phyloP scores from a whole-genome alignment of 2,888 invertebrate genomes.

The Pandemis corylana region DNA sequence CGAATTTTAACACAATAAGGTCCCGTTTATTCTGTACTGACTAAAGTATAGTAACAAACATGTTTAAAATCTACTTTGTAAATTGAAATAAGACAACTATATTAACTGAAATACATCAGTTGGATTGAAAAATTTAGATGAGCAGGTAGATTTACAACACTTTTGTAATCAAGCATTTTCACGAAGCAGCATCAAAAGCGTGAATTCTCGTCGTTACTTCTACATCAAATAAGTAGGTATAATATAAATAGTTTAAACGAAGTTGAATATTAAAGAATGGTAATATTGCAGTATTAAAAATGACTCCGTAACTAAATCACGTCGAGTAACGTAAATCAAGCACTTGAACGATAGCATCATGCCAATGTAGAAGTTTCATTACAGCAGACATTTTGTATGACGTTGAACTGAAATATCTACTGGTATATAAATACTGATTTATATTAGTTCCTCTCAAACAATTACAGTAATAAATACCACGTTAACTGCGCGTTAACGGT shows the following conservation, averaged over 20 bases:
- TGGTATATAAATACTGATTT: background rate
- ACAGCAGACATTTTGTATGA: background rate
- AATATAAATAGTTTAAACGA: too few species aligned
- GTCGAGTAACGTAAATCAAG: slow-evolving; percentile 1
- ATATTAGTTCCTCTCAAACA: background rate
- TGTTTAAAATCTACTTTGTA: slow-evolving; percentile 33
- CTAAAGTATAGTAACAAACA: slow-evolving; percentile 7
- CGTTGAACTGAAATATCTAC: background rate
- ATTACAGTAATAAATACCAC: background rate
- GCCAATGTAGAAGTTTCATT: slow-evolving; percentile 39
- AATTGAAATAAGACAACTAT: background rate
- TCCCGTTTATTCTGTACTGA: slow-evolving; percentile 14
- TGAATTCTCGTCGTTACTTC: slow-evolving; percentile 21
- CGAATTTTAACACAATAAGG: background rate
- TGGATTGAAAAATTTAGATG: background rate
- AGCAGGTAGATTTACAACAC: slow-evolving; percentile 31
- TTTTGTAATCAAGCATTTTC: slow-evolving; percentile 19
- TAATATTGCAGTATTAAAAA: background rate
- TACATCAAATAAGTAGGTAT: too few species aligned
- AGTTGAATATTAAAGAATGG: background rate
- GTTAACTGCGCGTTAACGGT: too few species aligned
- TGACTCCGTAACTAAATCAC: background rate
- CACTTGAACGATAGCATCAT: slow-evolving; percentile 25
- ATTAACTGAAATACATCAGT: background rate
- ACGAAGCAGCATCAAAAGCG: slow-evolving; percentile 35